phyloP scores from a whole-genome alignment of 2,797 vertebrate species.

The Sciurus carolinensis region DNA sequence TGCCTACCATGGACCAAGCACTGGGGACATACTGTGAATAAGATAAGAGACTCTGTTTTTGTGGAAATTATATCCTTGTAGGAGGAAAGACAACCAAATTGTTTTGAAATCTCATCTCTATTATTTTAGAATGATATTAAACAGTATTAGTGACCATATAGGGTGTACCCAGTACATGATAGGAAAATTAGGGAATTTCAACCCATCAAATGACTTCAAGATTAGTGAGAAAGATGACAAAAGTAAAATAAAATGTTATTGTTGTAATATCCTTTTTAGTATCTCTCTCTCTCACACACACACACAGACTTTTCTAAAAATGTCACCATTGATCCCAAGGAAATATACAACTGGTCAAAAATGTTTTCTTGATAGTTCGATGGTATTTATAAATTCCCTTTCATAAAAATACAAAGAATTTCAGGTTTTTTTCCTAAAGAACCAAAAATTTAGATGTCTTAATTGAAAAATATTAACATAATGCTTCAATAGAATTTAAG shows the following conservation, averaged over 20 bases:
- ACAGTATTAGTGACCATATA: not conserved
- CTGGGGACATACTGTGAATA: not conserved
- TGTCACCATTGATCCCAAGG: conserved; percentile 47
- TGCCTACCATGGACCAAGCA: not conserved
- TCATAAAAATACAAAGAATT: conserved; percentile 59
- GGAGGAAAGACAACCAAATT: not conserved
- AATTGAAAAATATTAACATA: not conserved
- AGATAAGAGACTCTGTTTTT: not conserved
- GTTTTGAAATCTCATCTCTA: conserved; percentile 16
- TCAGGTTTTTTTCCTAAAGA: not conserved
- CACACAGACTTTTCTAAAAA: not conserved
- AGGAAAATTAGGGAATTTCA: not conserved
- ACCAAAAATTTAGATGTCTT: conserved; percentile 63
- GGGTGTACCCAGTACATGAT: not conserved
- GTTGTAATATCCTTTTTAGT: not conserved
- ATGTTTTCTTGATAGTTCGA: not conserved
- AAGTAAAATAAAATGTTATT: conserved; percentile 10
- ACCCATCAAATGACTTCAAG: not conserved
- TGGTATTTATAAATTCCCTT: not conserved
- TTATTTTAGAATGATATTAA: not conserved
- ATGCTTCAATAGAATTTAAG: conserved; percentile 9
- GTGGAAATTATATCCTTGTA: not conserved
- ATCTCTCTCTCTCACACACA: not conserved
- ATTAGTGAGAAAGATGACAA: not conserved
- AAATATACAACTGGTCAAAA: conserved; percentile 40